Base-by-base conservation (phyloP, 1,140 invertebrate genomes). In the Coelopa frigida region DNA sequence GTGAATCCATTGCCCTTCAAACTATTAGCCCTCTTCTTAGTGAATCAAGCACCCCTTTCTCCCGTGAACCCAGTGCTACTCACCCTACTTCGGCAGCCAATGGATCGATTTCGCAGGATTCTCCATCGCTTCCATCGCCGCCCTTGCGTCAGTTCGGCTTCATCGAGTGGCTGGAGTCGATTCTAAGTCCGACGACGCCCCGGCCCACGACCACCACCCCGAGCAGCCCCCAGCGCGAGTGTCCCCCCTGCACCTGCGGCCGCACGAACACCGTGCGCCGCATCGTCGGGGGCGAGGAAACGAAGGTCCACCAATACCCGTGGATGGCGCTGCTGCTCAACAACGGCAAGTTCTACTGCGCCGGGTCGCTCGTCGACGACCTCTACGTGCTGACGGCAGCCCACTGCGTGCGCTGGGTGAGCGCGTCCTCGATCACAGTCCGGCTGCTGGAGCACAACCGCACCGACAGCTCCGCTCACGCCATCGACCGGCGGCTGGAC, bases 391-490 rank as follows among this genome's bases (percentile, higher is more conserved):
- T 54, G 20, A 83, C 83, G 0, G 85, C 85, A 0, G 81, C 82
- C 0, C 84, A 87, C 61, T 87, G 84, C 54, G 75, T 85, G 26
- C 78, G 80, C 46, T 63, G 83, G 12, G 84, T 87, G 57, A 73
- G 79, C 7, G 73, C 67, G 36, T 74, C 75, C 20, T 73, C 74
- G 35, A 78, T 89, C 31, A 68, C 70, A 1, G 77, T 84, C 0
- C 73, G 80, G 3, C 75, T 89, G 44, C 59, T 87, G 39, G 87
- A 87, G 49, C 86, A 90, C 60, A 80, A 89, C 59, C 74, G 82
- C 14, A 77, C 78, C 10, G 69, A 60, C 24, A 58, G 54, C 31
- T 51, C 56, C 38, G 57, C 61, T 6, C 56, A 62, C 14, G 56
- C 57, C 11, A 55, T 68, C 24, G 61, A 62, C 27, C 68, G 76